Base-by-base conservation (phyloP, 2,888 invertebrate genomes). In the Tenthredo livida region DNA sequence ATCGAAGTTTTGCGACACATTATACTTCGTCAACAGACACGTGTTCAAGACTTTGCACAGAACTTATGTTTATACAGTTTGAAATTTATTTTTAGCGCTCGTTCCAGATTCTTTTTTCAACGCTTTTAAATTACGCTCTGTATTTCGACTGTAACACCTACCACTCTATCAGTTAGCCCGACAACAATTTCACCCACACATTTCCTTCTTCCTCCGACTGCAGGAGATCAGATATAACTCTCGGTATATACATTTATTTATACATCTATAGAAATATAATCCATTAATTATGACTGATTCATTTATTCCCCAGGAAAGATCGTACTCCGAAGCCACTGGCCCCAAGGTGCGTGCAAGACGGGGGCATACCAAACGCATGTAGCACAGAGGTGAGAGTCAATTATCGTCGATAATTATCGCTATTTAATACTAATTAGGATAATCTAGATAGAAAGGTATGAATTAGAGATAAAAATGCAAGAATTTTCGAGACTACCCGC, bases 291-390 rank as follows among this genome's bases (percentile, higher is more conserved):
- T 61, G 6, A 43, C 2, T 7, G 25, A 75, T 75, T 47, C 4
- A 29, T 33, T 15, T 12, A 9, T 50, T 77, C 9, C 15, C 12
- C 54, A 77, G 77, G 77, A 33, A 50, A 77, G 77, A 77, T 50
- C n/a, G 33, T 54, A 54, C 50, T n/a, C 77, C 54, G 33, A 25
- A 50, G 77, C 29, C 43, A 73, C 21, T n/a, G 77, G 29, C 77
- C 50, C 7, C 40, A 50, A 77, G n/a, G 50, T 77, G 54, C 77
- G 77, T 40, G 50, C 77, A 54, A 77, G 77, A 77, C 77, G 77
- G 50, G 50, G 54, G 77, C 54, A 77, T 4, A 77, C 9, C 50
- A 54, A 54, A 33, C 77, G 77, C 54, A 77, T 77, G 77, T 77
- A 77, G 77, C 50, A 77, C 25, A 77, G 77, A 77, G 77, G 77